These are phyloP conservation scores for Pseudonaja textilis DNA, from an alignment of 2,113 vertebrate species.

Conservation along the genomic window DNA sequence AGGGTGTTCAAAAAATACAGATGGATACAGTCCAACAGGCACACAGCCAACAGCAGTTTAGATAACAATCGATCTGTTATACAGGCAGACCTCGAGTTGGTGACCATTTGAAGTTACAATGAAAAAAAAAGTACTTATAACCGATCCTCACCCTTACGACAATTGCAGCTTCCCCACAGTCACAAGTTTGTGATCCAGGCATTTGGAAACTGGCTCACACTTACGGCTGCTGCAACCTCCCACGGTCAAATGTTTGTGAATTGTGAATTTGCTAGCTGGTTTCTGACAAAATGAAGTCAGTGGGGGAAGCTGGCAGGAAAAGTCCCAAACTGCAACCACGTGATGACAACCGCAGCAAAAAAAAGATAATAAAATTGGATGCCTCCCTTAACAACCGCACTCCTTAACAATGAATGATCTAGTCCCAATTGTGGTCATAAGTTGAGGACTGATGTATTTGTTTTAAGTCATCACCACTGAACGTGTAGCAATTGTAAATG, in stretches of 20 bases:
- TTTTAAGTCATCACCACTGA: not conserved
- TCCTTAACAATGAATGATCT: not conserved
- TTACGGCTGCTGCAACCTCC: not conserved
- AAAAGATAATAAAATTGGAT: not conserved
- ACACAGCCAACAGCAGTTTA: not conserved
- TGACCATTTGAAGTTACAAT: not conserved
- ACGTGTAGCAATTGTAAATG: not conserved
- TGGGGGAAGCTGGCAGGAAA: not conserved
- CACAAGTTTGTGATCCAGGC: not conserved
- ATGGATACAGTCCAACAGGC: not conserved
- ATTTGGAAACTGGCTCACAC: not conserved
- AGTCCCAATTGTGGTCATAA: not conserved
- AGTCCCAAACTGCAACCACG: not conserved
- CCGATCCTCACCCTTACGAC: not conserved
- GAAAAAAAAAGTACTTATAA: not conserved
- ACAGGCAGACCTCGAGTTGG: not conserved
- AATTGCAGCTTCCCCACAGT: not conserved
- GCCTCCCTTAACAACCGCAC: not conserved
- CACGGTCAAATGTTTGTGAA: not conserved
- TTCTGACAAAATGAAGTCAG: not conserved
- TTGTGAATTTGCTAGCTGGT: not conserved
- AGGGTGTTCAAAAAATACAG: not conserved
- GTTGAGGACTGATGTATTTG: not conserved
- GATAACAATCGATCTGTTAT: not conserved
- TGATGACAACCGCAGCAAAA: not conserved